Conservation (phyloP, 2,113 vertebrate genomes). For the Lepidothrix coronata region DNA sequence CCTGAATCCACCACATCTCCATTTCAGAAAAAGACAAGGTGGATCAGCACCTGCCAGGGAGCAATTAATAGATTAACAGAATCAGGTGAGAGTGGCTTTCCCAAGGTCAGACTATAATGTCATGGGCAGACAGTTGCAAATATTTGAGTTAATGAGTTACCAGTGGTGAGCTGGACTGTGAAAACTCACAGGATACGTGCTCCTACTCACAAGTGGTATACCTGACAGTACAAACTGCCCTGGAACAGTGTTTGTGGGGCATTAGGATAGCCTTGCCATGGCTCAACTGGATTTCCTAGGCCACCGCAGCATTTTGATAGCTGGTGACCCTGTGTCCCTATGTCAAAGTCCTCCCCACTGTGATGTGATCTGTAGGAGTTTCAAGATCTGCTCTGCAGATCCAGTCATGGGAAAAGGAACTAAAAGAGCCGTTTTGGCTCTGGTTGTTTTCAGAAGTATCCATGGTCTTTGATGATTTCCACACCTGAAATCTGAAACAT, state of each 20-base stretch:
- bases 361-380: neutral
- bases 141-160: constrained; percentile 54
- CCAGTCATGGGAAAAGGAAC: neutral
- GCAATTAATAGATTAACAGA: constrained; percentile 12
- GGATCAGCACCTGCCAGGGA: neutral
- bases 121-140: neutral
- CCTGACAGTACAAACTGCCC: neutral
- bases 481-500: neutral
- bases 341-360: neutral
- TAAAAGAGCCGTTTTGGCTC: neutral
- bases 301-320: neutral
- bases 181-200: constrained; percentile 3
- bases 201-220: neutral
- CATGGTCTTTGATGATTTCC: neutral
- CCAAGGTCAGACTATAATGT: constrained; percentile 12
- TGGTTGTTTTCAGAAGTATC: neutral
- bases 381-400: neutral
- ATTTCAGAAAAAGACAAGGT: neutral
- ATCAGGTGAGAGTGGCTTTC: constrained; percentile 11
- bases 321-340: neutral
- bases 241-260: neutral
- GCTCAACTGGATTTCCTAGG: neutral
- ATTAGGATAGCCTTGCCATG: neutral
- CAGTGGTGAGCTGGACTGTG: neutral
- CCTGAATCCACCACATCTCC: neutral